These are phyloP conservation scores for Cyanoderma ruficeps DNA, from an alignment of 2,113 vertebrate genomes.

Conservation along the genomic window DNA sequence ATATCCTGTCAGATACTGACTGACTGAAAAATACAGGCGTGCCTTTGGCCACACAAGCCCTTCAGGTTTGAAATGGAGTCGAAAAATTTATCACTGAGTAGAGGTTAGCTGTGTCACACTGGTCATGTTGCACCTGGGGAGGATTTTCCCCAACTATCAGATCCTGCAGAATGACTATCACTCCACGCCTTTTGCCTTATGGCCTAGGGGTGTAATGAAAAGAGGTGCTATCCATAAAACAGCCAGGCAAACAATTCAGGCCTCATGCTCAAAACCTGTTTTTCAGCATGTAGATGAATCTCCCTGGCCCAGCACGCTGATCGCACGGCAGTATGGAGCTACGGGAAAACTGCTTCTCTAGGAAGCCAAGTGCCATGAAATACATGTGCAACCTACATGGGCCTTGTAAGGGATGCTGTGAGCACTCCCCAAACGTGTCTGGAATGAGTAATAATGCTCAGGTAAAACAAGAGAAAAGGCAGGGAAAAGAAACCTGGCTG, in stretches of 20 bases:
- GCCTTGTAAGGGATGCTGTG: not conserved
- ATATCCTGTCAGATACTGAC: not conserved
- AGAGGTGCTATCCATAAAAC: not conserved
- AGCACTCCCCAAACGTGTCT: not conserved
- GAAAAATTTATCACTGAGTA: not conserved
- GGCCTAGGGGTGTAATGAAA: fast-evolving
- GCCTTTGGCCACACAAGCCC: not conserved
- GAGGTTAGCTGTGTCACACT: not conserved
- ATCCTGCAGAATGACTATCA: not conserved
- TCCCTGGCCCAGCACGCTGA: not conserved
- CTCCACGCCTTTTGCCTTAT: not conserved
- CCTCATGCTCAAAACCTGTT: not conserved
- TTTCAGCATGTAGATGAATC: not conserved
- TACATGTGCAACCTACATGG: not conserved
- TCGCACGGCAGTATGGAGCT: not conserved
- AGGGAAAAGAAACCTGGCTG: not conserved
- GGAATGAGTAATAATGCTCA: not conserved
- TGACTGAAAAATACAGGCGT: not conserved
- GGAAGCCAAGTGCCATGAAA: not conserved
- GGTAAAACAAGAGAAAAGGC: not conserved
- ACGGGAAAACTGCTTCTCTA: not conserved
- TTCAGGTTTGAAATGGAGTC: not conserved
- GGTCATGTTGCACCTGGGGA: not conserved
- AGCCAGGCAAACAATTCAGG: not conserved
- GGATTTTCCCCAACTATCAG: fast-evolving